Evolutionary conservation across 2,888 invertebrate genomes (phyloP).

Genomic region (Danaus chrysippus): DNA sequence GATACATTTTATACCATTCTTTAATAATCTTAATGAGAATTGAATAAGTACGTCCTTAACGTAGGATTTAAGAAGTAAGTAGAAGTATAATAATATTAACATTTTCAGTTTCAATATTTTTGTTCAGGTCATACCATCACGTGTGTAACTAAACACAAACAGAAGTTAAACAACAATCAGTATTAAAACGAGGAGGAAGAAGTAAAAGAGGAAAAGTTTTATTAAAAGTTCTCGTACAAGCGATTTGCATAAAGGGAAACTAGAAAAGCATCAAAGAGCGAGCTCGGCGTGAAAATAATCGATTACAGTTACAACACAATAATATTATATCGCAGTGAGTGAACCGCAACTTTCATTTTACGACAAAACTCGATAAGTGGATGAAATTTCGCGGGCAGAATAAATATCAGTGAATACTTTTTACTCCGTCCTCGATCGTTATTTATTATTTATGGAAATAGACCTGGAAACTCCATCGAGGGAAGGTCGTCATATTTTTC

Average conservation of each 20-base stretch:
- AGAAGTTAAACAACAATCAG: constrained; percentile 13
- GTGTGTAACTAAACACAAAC: not conserved
- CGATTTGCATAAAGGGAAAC: constrained; percentile 28
- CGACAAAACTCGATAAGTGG: constrained; percentile 64
- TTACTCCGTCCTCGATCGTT: constrained; percentile 69
- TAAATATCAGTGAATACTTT: constrained; percentile 71
- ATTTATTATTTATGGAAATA: constrained; percentile 79
- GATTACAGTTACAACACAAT: constrained; percentile 41
- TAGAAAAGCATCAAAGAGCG: constrained; percentile 25
- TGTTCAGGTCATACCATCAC: too few species aligned
- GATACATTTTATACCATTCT: constrained; percentile 34
- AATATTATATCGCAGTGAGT: constrained; percentile 32
- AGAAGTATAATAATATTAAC: not conserved
- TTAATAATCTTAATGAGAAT: constrained; percentile 31
- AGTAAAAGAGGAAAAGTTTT: constrained; percentile 18
- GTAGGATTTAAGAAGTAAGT: not conserved
- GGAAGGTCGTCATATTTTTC: constrained; percentile 76
- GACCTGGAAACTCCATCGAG: constrained; percentile 68
- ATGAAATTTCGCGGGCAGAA: constrained; percentile 69
- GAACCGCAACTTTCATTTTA: constrained; percentile 33
- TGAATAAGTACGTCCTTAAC: not conserved
- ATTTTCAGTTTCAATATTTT: too few species aligned
- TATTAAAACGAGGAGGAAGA: constrained; percentile 12
- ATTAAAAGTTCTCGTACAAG: constrained; percentile 23
- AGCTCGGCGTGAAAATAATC: constrained; percentile 28